Base-by-base conservation (phyloP, 2,797 vertebrate species). In the Rhabdomys pumilio region DNA sequence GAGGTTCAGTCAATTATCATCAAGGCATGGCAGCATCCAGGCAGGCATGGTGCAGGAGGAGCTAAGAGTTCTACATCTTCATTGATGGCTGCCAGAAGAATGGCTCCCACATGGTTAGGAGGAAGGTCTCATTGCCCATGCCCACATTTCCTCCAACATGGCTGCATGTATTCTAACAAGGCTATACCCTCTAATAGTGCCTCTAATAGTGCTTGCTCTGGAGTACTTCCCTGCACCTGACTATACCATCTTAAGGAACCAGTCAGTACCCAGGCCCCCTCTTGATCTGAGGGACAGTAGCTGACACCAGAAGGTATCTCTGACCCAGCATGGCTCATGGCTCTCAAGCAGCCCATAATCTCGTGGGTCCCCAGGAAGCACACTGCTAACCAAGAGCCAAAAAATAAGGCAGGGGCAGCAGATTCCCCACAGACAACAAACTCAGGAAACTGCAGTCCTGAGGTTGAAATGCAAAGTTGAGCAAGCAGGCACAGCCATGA, bases 311-410 rank as follows among this genome's bases (percentile, higher is more conserved):
- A 31, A 79, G 1, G 41, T 65, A 57, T 22, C 77, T 79, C 80
- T 41, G 55, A 75, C 12, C 82, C 10, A 53, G 5, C 8, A 0
- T 3, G 24, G 34, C 34, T 81, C 79, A 31, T 17, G 24, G 57
- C 14, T 53, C 75, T 59, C 41, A 44, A 1, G 7, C 61, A 73
- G 81, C 26, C 83, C 31, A 34, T 8, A n/a, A 80, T 76, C 3
- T 91, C 79, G 10, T 5, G 12, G 4, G 15, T n/a, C 44, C 47
- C 29, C 29, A 89, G 75, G 50, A 96, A 67, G 31, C 90, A 44
- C 19, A 14, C 73, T n/a, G 38, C 53, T 67, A 41, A 59, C 80
- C 85, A 94, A 93, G 81, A 89, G n/a, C 53, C 77, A 79, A 81
- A 94, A 80, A 15, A 31, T 50, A 69, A 67, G 41, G 53, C 17